Percentiles rank a stretch among this genome's conserved stretches.
Evolutionary conservation across 30 jellyfish, hydroid and myxozoan genomes (phyloP).

Genomic region (Mastigias papua): DNA sequence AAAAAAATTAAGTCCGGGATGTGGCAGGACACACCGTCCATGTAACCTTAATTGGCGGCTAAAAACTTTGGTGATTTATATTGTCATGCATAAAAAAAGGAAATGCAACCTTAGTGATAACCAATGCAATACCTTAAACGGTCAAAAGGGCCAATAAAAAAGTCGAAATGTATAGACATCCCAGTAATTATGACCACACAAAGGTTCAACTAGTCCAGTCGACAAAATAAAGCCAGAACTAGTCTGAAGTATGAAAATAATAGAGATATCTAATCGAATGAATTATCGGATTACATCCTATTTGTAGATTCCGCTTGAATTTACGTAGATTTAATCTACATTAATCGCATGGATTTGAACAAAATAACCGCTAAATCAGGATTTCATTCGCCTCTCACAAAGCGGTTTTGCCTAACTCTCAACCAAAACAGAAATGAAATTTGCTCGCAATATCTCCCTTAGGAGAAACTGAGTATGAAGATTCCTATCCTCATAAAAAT

Average conservation of each 20-base stretch:
- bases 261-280: not conserved
- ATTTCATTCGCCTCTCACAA: not conserved
- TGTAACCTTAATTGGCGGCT: too few relatives aligned
- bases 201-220: not conserved
- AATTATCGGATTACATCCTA: not conserved
- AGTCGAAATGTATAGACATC: not conserved
- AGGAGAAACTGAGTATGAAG: not conserved
- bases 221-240: not conserved
- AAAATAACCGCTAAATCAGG: constrained; percentile 27
- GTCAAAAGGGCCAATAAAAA: not conserved
- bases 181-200: not conserved
- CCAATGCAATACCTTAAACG: too few relatives aligned
- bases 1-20: too few relatives aligned
- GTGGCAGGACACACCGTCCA: too few relatives aligned
- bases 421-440: not conserved
- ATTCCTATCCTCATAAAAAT: too few relatives aligned
- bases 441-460: not conserved
- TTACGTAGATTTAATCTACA: not conserved
- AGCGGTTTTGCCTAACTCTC: not conserved
- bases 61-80: too few relatives aligned
- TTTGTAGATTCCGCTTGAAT: not conserved
- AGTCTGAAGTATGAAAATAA: not conserved
- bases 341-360: constrained; percentile 16
- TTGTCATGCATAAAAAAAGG: too few relatives aligned
- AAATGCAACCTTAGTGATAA: too few relatives aligned